Conservation (phyloP, 2,797 vertebrate genomes). For the Stomatorhinus walkeri region DNA sequence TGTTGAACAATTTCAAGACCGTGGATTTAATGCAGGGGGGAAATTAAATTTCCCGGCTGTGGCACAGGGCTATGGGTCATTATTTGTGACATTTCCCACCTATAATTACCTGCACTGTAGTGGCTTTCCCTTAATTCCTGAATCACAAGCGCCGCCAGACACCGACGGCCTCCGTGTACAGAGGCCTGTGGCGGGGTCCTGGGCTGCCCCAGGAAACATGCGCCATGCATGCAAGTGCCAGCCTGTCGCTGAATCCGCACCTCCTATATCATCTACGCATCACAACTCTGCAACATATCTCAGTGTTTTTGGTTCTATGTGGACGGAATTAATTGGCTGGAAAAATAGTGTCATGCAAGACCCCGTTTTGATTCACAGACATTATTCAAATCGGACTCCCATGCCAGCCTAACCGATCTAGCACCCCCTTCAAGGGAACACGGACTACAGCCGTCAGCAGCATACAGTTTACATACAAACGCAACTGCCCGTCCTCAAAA, state of each 20-base stretch:
- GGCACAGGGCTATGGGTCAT: no score
- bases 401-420: not conserved
- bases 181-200: no score
- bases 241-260: not conserved
- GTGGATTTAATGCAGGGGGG: not conserved
- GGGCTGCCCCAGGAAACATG: not conserved
- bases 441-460: not conserved
- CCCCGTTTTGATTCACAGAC: not conserved
- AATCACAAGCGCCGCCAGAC: not conserved
- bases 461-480: not conserved
- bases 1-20: not conserved
- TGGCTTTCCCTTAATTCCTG: not conserved
- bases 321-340: not conserved
- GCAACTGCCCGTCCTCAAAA: not conserved
- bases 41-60: not conserved
- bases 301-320: not conserved
- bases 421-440: not conserved
- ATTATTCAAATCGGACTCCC: not conserved
- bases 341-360: not conserved
- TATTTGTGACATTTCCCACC: not conserved
- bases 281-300: not conserved
- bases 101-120: not conserved
- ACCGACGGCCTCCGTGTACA: not conserved
- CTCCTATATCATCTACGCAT: not conserved
- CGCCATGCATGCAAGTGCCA: not conserved